Evolutionary conservation across 2,797 vertebrate genomes (phyloP).

Genomic region (Spinus pinus): DNA sequence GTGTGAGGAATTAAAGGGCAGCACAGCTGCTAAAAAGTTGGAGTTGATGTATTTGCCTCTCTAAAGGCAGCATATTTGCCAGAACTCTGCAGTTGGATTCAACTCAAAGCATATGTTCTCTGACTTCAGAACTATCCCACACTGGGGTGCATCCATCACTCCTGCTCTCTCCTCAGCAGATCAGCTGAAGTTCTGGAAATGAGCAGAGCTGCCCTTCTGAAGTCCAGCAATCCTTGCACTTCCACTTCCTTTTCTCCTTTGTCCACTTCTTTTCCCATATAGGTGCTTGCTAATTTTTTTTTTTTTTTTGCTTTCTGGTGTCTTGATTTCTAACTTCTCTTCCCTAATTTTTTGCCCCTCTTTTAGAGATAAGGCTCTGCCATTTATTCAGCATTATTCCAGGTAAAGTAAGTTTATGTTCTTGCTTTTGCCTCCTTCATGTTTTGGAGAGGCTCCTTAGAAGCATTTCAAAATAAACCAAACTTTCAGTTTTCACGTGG

Average conservation of each 20-base stretch:
- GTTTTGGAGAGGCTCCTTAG: neutral
- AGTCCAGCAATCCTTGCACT: neutral
- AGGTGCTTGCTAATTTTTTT: neutral
- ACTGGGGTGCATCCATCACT: neutral
- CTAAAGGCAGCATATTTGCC: constrained; percentile 16
- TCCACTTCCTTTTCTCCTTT: neutral
- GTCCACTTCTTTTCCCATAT: neutral
- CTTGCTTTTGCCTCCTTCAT: neutral
- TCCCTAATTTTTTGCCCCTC: neutral
- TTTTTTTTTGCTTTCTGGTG: neutral
- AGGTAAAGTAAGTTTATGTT: neutral
- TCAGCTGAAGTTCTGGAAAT: neutral
- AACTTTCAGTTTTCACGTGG: neutral
- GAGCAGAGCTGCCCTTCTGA: neutral
- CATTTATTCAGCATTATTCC: neutral
- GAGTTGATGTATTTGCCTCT: constrained; percentile 45
- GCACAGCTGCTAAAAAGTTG: constrained; percentile 24
- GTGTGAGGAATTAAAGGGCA: constrained; percentile 12
- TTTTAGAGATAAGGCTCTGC: neutral
- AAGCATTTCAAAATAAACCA: neutral
- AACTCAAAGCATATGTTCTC: constrained; percentile 42
- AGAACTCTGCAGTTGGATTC: constrained; percentile 17
- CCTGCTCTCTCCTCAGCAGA: neutral
- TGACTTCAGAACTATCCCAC: neutral
- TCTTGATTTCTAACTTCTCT: neutral